Evolutionary conservation across 35 echinoderm and acorn worm species (phyloP).

Genomic region (Stichopus chloronotus): DNA sequence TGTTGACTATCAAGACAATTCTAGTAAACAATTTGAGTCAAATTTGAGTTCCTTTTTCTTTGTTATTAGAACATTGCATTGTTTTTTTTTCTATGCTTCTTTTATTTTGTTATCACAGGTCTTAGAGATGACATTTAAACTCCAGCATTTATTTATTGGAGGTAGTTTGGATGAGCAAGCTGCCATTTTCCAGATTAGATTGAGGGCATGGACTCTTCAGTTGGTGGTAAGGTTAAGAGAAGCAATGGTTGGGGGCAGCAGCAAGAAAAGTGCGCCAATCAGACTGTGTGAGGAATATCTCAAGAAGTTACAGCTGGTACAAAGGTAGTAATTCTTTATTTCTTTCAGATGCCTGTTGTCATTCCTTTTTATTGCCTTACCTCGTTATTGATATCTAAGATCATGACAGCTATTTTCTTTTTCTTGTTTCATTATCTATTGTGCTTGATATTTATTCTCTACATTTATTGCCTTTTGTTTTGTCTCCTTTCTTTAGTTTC

Average conservation of each 20-base stretch:
- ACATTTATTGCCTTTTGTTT: no score
- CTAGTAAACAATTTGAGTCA: no score
- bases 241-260: conserved; percentile 46
- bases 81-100: not conserved
- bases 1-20: no score
- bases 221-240: conserved; percentile 77
- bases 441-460: no score
- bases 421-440: not conserved
- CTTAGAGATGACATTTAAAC: conserved; percentile 72
- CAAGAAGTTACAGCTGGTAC: conserved; percentile 66
- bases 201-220: conserved; percentile 83
- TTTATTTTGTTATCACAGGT: conserved; percentile 21
- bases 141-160: conserved; percentile 90
- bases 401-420: not conserved
- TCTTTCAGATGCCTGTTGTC: not conserved
- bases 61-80: no score
- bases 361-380: not conserved
- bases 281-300: conserved; percentile 80
- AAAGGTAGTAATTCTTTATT: conserved; percentile 63
- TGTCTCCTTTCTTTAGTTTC: no score
- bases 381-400: no score
- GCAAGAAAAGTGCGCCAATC: conserved; percentile 36
- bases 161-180: conserved; percentile 81
- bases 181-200: conserved; percentile 76
- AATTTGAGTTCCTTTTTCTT: no score